Percentiles rank a stretch among this genome's conserved stretches.
These are phyloP conservation scores for Atta colombica DNA, from an alignment of 1,140 invertebrate genomes.

Conservation along the genomic window DNA sequence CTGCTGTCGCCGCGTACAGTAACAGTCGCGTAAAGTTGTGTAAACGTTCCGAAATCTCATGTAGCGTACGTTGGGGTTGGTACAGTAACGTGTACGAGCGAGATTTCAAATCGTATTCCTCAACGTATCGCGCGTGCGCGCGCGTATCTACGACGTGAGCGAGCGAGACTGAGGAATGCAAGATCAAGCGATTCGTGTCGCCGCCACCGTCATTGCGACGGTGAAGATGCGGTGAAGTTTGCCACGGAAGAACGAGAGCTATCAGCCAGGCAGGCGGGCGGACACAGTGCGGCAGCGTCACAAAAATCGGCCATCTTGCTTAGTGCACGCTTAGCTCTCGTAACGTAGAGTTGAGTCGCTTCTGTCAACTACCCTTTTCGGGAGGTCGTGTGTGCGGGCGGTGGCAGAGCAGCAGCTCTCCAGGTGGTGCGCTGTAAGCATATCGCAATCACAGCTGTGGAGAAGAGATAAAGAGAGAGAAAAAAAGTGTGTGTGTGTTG, in stretches of 20 bases:
- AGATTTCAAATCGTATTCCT: not conserved
- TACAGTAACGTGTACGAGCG: no score
- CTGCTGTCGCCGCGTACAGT: not conserved
- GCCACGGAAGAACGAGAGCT: slow-evolving; percentile 12
- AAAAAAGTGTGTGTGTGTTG: not conserved
- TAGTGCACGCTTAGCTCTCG: slow-evolving; percentile 61
- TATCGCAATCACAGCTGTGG: slow-evolving; percentile 61
- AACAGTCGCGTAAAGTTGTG: not conserved
- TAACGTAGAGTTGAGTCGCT: slow-evolving; percentile 54
- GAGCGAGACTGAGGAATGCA: slow-evolving; percentile 46
- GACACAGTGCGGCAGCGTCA: slow-evolving; percentile 26
- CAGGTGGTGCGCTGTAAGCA: slow-evolving; percentile 51
- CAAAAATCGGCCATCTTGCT: slow-evolving; percentile 80
- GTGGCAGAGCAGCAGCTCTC: slow-evolving; percentile 63
- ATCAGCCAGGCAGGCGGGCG: not conserved
- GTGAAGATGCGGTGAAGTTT: slow-evolving; percentile 72
- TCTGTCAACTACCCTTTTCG: slow-evolving; percentile 65
- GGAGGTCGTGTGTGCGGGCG: slow-evolving; percentile 69
- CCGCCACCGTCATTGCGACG: not conserved
- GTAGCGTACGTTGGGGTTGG: not conserved
- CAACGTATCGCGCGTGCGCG: not conserved
- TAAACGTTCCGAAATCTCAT: not conserved
- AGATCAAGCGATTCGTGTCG: slow-evolving; percentile 3
- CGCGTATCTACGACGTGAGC: not conserved
- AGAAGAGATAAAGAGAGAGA: not conserved